These are phyloP conservation scores for Gambusia affinis DNA, from an alignment of 2,113 vertebrate species.

Conservation along the genomic window DNA sequence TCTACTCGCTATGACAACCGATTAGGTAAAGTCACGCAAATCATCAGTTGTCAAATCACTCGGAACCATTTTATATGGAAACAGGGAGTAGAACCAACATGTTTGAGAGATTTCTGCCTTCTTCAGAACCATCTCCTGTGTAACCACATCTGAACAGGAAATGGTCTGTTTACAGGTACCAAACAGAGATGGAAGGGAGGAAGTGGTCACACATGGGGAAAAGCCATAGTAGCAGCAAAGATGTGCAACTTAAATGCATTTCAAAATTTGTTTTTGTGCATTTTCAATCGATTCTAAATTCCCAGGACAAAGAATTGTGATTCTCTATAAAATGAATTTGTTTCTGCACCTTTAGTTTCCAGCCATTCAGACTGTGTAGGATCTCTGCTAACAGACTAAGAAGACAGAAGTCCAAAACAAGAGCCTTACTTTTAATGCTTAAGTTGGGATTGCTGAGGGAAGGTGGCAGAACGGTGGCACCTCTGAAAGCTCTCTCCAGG, in stretches of 20 bases:
- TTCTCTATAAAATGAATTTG: too few relatives aligned
- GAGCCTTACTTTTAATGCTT: slow-evolving; percentile 82
- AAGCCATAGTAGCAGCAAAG: too few relatives aligned
- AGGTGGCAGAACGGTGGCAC: slow-evolving; percentile 87
- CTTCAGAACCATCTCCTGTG: background rate
- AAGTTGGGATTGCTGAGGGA: slow-evolving; percentile 70
- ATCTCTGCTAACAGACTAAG: background rate
- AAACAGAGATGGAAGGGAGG: background rate
- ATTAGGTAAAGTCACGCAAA: too few relatives aligned
- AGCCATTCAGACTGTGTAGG: background rate
- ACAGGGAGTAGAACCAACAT: background rate
- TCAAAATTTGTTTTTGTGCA: too few relatives aligned
- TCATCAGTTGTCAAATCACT: too few relatives aligned
- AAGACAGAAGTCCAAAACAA: background rate
- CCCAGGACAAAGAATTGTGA: too few relatives aligned
- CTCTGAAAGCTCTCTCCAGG: slow-evolving; percentile 93
- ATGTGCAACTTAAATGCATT: too few relatives aligned
- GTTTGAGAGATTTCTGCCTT: background rate
- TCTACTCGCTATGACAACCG: background rate
- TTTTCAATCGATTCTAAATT: too few relatives aligned
- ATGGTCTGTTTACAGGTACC: background rate
- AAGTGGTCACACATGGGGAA: background rate
- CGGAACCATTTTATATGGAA: too few relatives aligned
- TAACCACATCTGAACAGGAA: background rate
- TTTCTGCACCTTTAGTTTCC: too few relatives aligned